These are phyloP conservation scores for Leucoraja erinaceus DNA, from an alignment of 2,113 vertebrate genomes.

Conservation along the genomic window DNA sequence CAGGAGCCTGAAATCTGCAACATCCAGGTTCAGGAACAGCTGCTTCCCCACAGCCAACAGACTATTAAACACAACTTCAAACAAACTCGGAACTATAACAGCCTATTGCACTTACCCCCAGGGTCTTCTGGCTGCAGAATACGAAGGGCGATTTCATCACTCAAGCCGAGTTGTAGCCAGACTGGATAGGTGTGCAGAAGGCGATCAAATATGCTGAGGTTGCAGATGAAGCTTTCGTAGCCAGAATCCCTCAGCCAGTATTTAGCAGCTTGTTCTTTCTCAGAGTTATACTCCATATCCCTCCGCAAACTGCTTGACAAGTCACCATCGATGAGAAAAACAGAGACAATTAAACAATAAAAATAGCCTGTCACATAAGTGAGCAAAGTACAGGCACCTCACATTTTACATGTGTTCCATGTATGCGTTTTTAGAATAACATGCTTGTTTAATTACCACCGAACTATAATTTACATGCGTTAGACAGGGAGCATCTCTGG, in stretches of 20 bases:
- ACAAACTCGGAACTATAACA: no score
- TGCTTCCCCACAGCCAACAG: no score
- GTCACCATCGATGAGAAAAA: background rate
- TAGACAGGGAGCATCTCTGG: no score
- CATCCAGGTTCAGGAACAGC: no score
- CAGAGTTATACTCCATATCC: conserved; percentile 63
- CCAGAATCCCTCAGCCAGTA: conserved; percentile 71
- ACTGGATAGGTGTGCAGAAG: conserved; percentile 77
- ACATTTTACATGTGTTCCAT: no score
- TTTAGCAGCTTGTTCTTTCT: conserved; percentile 57
- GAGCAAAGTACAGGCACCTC: background rate
- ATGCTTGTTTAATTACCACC: no score
- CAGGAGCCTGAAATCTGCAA: no score
- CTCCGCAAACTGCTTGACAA: conserved; percentile 61
- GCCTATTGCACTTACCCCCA: no score
- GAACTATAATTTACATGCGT: no score
- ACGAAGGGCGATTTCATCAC: conserved; percentile 63
- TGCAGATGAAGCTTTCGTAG: conserved; percentile 73
- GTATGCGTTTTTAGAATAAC: no score
- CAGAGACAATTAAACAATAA: background rate
- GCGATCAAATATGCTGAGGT: conserved; percentile 80
- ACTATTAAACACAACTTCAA: no score
- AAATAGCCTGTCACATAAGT: background rate
- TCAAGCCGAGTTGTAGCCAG: conserved; percentile 79
- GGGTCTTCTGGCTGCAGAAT: conserved; percentile 72